These are phyloP conservation scores for Macaria notata DNA, from an alignment of 2,888 invertebrate species.

Conservation along the genomic window DNA sequence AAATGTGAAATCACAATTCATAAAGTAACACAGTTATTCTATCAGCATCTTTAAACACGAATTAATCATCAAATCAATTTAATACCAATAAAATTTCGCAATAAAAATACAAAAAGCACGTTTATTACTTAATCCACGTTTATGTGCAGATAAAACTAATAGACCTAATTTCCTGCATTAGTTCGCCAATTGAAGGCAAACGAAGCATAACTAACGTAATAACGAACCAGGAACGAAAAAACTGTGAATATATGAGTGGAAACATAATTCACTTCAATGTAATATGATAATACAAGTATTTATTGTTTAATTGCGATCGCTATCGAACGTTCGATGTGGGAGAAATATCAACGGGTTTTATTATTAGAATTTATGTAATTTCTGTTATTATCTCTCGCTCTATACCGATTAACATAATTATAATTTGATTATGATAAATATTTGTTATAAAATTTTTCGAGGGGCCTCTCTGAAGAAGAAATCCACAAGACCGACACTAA, in stretches of 20 bases:
- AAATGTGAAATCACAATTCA: no score
- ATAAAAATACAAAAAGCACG: background rate
- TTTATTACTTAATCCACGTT: background rate
- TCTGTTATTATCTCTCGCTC: no score
- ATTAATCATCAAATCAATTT: no score
- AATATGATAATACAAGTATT: slow-evolving; percentile 6
- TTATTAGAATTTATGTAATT: no score
- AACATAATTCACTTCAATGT: slow-evolving; percentile 16
- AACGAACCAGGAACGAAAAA: slow-evolving; percentile 1
- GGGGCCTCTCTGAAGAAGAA: no score
- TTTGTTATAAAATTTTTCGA: no score
- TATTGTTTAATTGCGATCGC: slow-evolving; percentile 1
- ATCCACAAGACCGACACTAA: no score
- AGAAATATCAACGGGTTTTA: background rate
- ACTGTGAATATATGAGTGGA: background rate
- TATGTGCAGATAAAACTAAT: slow-evolving; percentile 4
- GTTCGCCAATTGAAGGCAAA: slow-evolving; percentile 4
- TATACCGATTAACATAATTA: no score
- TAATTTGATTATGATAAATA: no score
- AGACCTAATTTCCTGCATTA: slow-evolving; percentile 7
- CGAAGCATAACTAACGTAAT: slow-evolving; percentile 9
- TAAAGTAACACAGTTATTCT: no score
- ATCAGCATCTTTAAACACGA: no score
- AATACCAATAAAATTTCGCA: no score
- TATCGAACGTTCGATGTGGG: background rate